Base-by-base conservation (phyloP, 2,888 invertebrate species). In the Cantharis lateralis region DNA sequence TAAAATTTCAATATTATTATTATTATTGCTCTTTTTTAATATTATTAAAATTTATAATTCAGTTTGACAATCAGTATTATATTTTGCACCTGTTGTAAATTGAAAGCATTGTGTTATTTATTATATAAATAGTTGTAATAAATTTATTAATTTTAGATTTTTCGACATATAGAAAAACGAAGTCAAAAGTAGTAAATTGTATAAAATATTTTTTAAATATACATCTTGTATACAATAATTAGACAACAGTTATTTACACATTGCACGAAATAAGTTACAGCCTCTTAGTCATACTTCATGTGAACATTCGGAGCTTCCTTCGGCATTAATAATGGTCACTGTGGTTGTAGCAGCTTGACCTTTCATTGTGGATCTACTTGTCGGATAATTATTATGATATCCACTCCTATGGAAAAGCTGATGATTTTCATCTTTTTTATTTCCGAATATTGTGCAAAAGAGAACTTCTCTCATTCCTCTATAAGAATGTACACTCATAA, bases 391-490 rank as follows among this genome's bases (percentile, higher is more conserved):
- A 20, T 86, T 84, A 13, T 84, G 84, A 69, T 85, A 78, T 16
- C 82, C 82, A 68, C 81, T 80, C n/a, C 83, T 83, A 62, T 84
- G 82, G 68, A 82, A 82, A 48, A 84, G 84, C 70, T 83, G 83
- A 15, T 83, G 82, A 24, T 85, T 85, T 64, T 84, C 84, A 74
- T 83, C 86, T n/a, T 84, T 83, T 10, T 85, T 82, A 26, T 84
- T 84, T 3, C 86, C 81, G 2, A 86, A 82, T 18, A 84, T 81
- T 15, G 89, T 89, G 85, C 95, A 95, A 78, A 92, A 90, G 48
- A 96, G 87, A 20, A 96, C 90, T 87, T 97, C 96, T 78, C 92
- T 91, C 93, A 97, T 95, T 16, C 96, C 96, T 84, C 94, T 93
- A 82, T 16, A 83, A 82, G 72, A 77, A 66, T 71, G n/a, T n/a